Conservation (phyloP, 2,113 vertebrate species). For the Corythaixoides concolor region DNA sequence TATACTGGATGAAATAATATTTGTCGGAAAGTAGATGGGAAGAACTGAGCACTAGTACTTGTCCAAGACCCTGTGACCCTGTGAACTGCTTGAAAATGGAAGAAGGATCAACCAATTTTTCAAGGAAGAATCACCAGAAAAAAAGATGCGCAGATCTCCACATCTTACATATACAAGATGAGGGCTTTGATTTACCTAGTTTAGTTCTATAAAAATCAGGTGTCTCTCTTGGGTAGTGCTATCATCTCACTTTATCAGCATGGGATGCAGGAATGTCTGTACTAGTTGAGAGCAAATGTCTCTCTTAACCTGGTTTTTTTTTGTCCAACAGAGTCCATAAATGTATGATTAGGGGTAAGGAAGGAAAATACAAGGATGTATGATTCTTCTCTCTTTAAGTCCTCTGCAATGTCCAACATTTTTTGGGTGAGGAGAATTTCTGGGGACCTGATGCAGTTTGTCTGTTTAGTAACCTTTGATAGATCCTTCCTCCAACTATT, state of each 20-base stretch:
- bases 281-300: not conserved
- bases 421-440: not conserved
- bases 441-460: not conserved
- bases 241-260: not conserved
- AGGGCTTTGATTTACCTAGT: not conserved
- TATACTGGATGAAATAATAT: not conserved
- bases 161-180: not conserved
- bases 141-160: not conserved
- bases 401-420: not conserved
- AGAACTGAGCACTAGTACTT: not conserved
- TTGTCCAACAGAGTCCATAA: not conserved
- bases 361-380: not conserved
- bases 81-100: not conserved
- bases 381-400: not conserved
- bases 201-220: not conserved
- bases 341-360: not conserved
- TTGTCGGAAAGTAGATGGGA: not conserved
- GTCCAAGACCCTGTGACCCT: not conserved
- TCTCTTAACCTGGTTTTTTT: not conserved
- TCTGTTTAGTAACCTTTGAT: not conserved
- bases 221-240: not conserved
- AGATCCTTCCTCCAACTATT: not conserved
- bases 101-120: not conserved
- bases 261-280: not conserved
- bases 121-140: not conserved